phyloP scores from a whole-genome alignment of 1,140 invertebrate genomes.

The Macrocentrus cingulum region DNA sequence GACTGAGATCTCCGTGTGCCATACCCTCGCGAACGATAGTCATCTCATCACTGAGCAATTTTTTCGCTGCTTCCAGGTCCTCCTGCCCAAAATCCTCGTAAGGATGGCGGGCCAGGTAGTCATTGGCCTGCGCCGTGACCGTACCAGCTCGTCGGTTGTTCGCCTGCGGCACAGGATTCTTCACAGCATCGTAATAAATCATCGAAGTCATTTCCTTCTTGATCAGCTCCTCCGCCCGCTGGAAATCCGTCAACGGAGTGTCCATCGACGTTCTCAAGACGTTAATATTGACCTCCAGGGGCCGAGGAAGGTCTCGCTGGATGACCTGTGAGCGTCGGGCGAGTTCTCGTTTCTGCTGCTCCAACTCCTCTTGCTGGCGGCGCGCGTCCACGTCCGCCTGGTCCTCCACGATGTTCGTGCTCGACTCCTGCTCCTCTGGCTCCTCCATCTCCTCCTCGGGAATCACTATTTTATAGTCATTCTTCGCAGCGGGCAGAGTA shows the following conservation, averaged over 20 bases:
- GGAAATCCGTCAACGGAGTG: constrained; percentile 52
- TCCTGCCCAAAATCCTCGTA: constrained; percentile 69
- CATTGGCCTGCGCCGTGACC: constrained; percentile 66
- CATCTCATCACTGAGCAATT: constrained; percentile 81
- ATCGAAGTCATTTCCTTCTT: constrained; percentile 97
- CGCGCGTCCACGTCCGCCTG: constrained; percentile 88
- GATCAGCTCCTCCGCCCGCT: constrained; percentile 87
- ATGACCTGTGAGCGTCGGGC: constrained; percentile 84
- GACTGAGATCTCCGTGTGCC: constrained; percentile 89
- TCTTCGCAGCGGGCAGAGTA: constrained; percentile 84
- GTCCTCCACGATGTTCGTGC: constrained; percentile 68
- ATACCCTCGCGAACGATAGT: constrained; percentile 88
- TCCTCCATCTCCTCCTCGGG: constrained; percentile 79
- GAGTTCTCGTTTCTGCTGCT: constrained; percentile 70
- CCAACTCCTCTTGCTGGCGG: constrained; percentile 64
- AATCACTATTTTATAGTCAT: constrained; percentile 98
- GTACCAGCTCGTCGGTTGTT: constrained; percentile 51
- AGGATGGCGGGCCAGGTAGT: constrained; percentile 83
- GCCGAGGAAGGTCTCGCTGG: constrained; percentile 86
- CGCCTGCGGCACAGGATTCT: constrained; percentile 65
- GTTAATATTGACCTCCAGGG: constrained; percentile 81
- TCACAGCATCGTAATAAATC: constrained; percentile 85
- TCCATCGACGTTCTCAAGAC: constrained; percentile 74
- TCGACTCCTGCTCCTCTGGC: constrained; percentile 51
- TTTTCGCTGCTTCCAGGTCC: constrained; percentile 59